These are phyloP conservation scores for Aradophagus sp. DNA, from an alignment of 1,140 invertebrate species.

Conservation along the genomic window DNA sequence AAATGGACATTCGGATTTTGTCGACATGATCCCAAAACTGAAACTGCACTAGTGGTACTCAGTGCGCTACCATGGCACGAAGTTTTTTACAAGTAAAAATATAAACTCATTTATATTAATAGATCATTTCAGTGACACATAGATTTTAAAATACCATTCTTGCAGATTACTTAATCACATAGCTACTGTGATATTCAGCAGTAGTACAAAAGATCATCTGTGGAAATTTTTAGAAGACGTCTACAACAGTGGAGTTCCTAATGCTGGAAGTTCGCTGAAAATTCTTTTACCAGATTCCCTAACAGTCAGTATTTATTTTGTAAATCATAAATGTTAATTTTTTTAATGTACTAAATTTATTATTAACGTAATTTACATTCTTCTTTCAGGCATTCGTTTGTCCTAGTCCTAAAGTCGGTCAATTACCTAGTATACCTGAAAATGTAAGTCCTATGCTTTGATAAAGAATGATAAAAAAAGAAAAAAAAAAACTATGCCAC, in stretches of 20 bases:
- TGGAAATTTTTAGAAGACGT: slow-evolving; percentile 80
- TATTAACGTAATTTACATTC: slow-evolving; percentile 3
- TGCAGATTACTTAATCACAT: slow-evolving; percentile 78
- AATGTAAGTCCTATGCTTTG: slow-evolving; percentile 85
- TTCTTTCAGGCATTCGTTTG: slow-evolving; percentile 83
- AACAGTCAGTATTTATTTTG: slow-evolving; percentile 59
- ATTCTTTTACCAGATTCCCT: slow-evolving; percentile 69
- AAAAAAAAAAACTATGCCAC: too few relatives aligned
- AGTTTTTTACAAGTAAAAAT: slow-evolving; percentile 87
- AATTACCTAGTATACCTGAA: slow-evolving; percentile 93
- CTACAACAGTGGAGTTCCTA: slow-evolving; percentile 78
- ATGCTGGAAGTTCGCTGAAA: slow-evolving; percentile 69
- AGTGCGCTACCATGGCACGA: slow-evolving; percentile 97
- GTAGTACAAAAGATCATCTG: slow-evolving; percentile 74
- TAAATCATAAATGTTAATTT: not conserved
- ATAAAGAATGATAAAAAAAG: too few relatives aligned
- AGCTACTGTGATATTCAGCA: slow-evolving; percentile 76
- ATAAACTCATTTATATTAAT: too few relatives aligned
- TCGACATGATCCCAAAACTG: slow-evolving; percentile 88
- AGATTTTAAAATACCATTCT: not conserved
- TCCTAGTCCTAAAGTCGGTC: slow-evolving; percentile 84
- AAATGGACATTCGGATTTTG: slow-evolving; percentile 98
- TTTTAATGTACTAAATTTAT: too few relatives aligned
- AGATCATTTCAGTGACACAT: too few relatives aligned
- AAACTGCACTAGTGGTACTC: slow-evolving; percentile 85